Evolutionary conservation across 2,888 invertebrate species (phyloP).

Genomic region (Aricia artaxerxes): DNA sequence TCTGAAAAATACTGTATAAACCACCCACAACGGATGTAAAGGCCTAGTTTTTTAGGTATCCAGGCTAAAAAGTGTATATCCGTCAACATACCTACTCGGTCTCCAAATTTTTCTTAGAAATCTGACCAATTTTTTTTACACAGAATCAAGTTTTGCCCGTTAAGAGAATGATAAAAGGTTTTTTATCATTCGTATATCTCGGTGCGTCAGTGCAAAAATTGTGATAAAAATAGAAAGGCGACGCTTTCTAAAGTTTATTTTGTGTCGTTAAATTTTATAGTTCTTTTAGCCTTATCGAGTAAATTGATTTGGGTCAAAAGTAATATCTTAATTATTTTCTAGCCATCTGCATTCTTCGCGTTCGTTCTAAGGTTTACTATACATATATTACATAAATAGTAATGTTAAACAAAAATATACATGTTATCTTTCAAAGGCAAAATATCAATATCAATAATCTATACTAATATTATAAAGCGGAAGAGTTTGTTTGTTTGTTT

Average conservation of each 20-base stretch:
- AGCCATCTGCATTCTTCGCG: neutral
- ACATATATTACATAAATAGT: too few relatives aligned
- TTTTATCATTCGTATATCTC: conserved; percentile 23
- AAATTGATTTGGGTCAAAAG: neutral
- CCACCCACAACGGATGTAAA: too few relatives aligned
- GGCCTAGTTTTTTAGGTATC: too few relatives aligned
- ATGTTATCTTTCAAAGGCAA: neutral
- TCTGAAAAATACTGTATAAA: too few relatives aligned
- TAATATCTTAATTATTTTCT: neutral
- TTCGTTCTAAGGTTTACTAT: neutral
- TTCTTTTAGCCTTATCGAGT: neutral
- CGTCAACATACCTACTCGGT: neutral
- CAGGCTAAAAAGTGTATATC: neutral
- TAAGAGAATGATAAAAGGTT: neutral
- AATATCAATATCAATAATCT: neutral
- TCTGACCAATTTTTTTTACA: neutral
- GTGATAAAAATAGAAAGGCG: conserved; percentile 18
- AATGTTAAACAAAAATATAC: neutral
- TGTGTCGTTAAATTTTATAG: conserved; percentile 20
- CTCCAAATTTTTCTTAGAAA: neutral
- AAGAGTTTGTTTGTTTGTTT: too few relatives aligned
- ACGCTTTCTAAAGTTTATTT: conserved; percentile 17
- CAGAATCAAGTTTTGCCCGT: neutral
- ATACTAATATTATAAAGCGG: too few relatives aligned
- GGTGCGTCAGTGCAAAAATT: conserved; percentile 18